phyloP scores from a whole-genome alignment of 2,888 invertebrate species.

The Phortica okadai region DNA sequence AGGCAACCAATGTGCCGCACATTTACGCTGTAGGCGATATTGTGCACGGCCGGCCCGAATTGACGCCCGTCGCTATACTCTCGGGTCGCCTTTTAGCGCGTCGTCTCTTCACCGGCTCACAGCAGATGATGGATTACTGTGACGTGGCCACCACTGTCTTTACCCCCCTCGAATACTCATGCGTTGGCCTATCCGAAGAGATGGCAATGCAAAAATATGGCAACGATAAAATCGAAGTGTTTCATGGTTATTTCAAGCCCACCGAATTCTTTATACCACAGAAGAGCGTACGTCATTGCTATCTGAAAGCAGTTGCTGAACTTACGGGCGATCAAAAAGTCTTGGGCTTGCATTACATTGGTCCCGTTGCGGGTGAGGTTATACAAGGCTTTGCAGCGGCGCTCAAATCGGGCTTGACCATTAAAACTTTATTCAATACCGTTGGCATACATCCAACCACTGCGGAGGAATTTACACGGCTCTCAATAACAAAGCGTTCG shows the following conservation, averaged over 20 bases:
- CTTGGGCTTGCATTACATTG: slow-evolving; percentile 93
- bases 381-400: slow-evolving; percentile 95
- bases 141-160: slow-evolving; percentile 96
- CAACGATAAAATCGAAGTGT: slow-evolving; percentile 88
- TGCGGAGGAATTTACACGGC: slow-evolving; percentile 93
- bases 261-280: slow-evolving; percentile 96
- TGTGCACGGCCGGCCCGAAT: slow-evolving; percentile 87
- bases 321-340: slow-evolving; percentile 83
- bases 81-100: slow-evolving; percentile 90
- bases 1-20: slow-evolving; percentile 90
- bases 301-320: slow-evolving; percentile 88
- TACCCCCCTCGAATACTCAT: slow-evolving; percentile 95
- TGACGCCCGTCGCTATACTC: slow-evolving; percentile 95
- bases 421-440: slow-evolving; percentile 85
- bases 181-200: slow-evolving; percentile 94
- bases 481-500: slow-evolving; percentile 93
- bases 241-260: slow-evolving; percentile 95
- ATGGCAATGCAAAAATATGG: slow-evolving; percentile 82
- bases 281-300: slow-evolving; percentile 90
- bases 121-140: slow-evolving; percentile 85
- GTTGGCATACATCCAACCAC: slow-evolving; percentile 95
- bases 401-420: slow-evolving; percentile 88
- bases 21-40: slow-evolving; percentile 97
- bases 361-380: slow-evolving; percentile 94
- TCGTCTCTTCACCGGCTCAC: slow-evolving; percentile 80